phyloP scores from a whole-genome alignment of 2,797 vertebrate genomes.

The Scomberomorus guttatus region DNA sequence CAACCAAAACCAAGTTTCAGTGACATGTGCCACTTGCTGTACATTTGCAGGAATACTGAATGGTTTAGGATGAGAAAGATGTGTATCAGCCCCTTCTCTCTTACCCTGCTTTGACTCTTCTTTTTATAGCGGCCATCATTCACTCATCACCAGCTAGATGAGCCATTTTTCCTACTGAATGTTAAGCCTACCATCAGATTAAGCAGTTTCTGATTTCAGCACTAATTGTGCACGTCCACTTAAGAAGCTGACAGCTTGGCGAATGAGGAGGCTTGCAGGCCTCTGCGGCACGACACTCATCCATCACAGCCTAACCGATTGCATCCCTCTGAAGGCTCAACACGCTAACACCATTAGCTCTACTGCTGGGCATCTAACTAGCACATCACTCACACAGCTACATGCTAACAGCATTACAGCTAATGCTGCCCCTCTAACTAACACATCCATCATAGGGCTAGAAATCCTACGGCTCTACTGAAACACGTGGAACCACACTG shows the following conservation, averaged over 20 bases:
- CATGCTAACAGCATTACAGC: slow-evolving; percentile 85
- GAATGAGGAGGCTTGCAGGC: slow-evolving; percentile 86
- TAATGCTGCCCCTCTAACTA: slow-evolving; percentile 85
- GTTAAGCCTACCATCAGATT: slow-evolving; percentile 90
- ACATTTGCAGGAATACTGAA: slow-evolving; percentile 64
- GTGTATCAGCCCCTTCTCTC: slow-evolving; percentile 76
- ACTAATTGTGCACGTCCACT: slow-evolving; percentile 92
- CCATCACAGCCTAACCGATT: slow-evolving; percentile 94
- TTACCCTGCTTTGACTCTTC: slow-evolving; percentile 68
- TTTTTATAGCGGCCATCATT: slow-evolving; percentile 74
- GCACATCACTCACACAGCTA: slow-evolving; percentile 85
- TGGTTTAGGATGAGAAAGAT: slow-evolving; percentile 84
- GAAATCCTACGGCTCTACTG: slow-evolving; percentile 76
- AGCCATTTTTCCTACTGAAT: slow-evolving; percentile 82
- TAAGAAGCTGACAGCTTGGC: slow-evolving; percentile 92
- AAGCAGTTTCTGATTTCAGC: slow-evolving; percentile 92
- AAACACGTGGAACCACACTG: slow-evolving; percentile 51
- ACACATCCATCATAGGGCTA: slow-evolving; percentile 81
- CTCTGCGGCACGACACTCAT: slow-evolving; percentile 88
- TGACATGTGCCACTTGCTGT: slow-evolving; percentile 42
- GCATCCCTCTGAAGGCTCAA: slow-evolving; percentile 89
- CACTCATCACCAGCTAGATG: slow-evolving; percentile 82
- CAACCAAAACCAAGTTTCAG: slow-evolving; percentile 22
- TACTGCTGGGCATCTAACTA: slow-evolving; percentile 87
- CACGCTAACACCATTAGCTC: slow-evolving; percentile 86